These are phyloP conservation scores for Synanceia verrucosa DNA, from an alignment of 2,797 vertebrate genomes.

Conservation along the genomic window DNA sequence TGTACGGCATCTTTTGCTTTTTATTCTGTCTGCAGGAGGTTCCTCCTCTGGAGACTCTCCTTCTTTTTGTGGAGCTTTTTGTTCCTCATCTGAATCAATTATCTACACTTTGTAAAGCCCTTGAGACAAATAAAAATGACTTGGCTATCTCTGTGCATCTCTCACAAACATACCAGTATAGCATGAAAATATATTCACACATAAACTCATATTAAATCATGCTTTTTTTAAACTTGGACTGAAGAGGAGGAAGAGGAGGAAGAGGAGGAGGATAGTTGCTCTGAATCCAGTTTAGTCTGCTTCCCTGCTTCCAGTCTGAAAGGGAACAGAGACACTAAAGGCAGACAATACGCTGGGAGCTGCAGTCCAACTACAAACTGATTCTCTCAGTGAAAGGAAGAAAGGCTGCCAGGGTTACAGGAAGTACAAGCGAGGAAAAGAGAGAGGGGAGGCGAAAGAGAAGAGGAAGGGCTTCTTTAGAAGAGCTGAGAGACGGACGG, in stretches of 20 bases:
- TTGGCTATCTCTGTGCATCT: neutral
- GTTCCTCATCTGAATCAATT: neutral
- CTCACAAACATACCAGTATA: neutral
- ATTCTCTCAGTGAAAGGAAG: slow-evolving; percentile 71
- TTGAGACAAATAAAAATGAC: neutral
- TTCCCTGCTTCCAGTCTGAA: slow-evolving; percentile 66
- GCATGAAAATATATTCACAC: neutral
- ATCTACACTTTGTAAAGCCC: neutral
- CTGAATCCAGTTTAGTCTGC: slow-evolving; percentile 54
- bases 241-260: neutral
- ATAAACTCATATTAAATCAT: neutral
- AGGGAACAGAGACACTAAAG: slow-evolving; percentile 67
- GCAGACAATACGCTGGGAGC: slow-evolving; percentile 65
- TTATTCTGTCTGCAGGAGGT: neutral
- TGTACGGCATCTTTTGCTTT: neutral
- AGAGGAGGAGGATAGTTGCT: neutral
- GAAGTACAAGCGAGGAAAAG: slow-evolving; percentile 74
- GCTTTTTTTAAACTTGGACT: slow-evolving; percentile 18
- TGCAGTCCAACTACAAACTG: slow-evolving; percentile 76
- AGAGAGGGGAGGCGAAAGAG: slow-evolving; percentile 37
- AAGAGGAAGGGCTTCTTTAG: slow-evolving; percentile 59
- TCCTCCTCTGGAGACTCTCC: neutral
- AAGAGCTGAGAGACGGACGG: slow-evolving; percentile 43
- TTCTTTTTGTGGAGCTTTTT: neutral
- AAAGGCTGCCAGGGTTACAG: slow-evolving; percentile 82